Conservation (phyloP, 2,797 vertebrate species). For the Trachurus trachurus region DNA sequence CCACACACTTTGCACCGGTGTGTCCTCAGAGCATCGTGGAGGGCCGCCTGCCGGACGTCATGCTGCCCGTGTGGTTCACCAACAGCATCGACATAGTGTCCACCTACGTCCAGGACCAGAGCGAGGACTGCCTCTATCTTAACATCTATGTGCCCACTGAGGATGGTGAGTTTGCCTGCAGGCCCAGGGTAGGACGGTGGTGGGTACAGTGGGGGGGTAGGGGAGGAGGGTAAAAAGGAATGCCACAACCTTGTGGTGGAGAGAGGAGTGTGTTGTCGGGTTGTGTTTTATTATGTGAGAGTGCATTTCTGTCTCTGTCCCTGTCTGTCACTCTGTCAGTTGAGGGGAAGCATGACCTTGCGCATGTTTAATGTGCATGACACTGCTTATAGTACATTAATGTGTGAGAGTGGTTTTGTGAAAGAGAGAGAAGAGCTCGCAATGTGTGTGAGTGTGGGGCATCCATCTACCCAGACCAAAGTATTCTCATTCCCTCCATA, state of each 20-base stretch:
- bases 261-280: constrained; percentile 39
- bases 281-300: constrained; percentile 44
- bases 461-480: constrained; percentile 85
- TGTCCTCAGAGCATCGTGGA: constrained; percentile 98
- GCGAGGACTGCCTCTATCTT: constrained; percentile 97
- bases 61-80: constrained; percentile 99
- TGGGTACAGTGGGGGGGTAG: constrained; percentile 14
- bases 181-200: constrained; percentile 72
- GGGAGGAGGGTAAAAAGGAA: constrained; percentile 9
- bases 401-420: constrained; percentile 68
- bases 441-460: constrained; percentile 65
- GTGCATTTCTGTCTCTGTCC: constrained; percentile 48
- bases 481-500: constrained; percentile 74
- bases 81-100: constrained; percentile 98
- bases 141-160: constrained; percentile 99
- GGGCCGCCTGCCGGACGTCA: constrained; percentile 96
- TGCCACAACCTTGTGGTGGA: constrained; percentile 36
- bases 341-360: constrained; percentile 82
- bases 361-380: constrained; percentile 93
- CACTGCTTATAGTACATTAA: constrained; percentile 76
- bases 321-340: constrained; percentile 44
- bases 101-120: constrained; percentile 98
- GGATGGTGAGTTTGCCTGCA: constrained; percentile 96
- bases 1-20: constrained; percentile 95
- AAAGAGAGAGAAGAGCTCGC: constrained; percentile 63